These are phyloP conservation scores for Craniophora ligustri DNA, from an alignment of 2,888 invertebrate species.

Conservation along the genomic window DNA sequence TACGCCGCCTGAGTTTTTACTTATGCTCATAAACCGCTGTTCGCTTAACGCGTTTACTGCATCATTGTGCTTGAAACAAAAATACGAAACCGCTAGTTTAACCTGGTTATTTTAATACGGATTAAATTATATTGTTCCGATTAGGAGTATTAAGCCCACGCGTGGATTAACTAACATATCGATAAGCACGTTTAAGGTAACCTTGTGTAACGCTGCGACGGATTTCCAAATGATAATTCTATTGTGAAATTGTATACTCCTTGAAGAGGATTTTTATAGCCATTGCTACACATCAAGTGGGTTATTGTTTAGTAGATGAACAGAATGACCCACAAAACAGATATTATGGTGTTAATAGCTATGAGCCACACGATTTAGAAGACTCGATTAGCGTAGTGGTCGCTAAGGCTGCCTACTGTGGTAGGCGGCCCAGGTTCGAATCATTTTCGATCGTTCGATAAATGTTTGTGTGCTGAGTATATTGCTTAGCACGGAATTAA, in stretches of 20 bases:
- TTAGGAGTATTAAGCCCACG: slow-evolving; percentile 18
- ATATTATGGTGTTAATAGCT: not conserved
- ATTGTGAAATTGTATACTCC: slow-evolving; percentile 14
- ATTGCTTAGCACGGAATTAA: too few relatives aligned
- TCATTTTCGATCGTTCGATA: too few relatives aligned
- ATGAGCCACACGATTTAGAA: not conserved
- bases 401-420: too few relatives aligned
- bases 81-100: slow-evolving; percentile 9
- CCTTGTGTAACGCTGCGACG: slow-evolving; percentile 21
- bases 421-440: too few relatives aligned
- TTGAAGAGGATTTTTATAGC: not conserved
- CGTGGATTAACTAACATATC: slow-evolving; percentile 10
- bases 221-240: slow-evolving; percentile 11
- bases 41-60: too few relatives aligned
- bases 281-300: not conserved
- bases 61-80: too few relatives aligned
- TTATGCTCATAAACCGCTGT: too few relatives aligned
- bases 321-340: not conserved
- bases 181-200: slow-evolving; percentile 26
- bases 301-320: not conserved
- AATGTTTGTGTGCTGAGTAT: too few relatives aligned
- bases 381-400: too few relatives aligned
- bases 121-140: slow-evolving; percentile 20
- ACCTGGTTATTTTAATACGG: slow-evolving; percentile 19
- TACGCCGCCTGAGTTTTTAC: too few relatives aligned